These are phyloP conservation scores for Elachura formosa DNA, from an alignment of 2,113 vertebrate species.

Conservation along the genomic window DNA sequence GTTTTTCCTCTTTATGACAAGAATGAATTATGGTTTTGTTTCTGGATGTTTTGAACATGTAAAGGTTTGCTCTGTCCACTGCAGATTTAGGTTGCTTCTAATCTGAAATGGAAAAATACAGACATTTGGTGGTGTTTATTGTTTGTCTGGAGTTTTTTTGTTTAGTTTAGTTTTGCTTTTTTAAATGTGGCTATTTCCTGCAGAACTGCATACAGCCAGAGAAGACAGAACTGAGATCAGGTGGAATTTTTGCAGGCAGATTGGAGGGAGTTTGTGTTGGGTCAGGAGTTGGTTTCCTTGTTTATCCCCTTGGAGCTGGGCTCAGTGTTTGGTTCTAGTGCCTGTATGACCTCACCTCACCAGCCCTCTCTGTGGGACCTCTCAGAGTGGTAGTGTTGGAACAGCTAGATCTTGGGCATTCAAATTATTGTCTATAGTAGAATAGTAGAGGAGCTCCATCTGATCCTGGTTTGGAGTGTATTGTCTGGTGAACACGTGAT, in stretches of 20 bases:
- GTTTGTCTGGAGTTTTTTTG: not conserved
- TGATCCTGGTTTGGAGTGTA: not conserved
- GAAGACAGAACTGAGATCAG: not conserved
- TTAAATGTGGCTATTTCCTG: not conserved
- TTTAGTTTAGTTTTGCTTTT: not conserved
- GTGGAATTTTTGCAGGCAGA: not conserved
- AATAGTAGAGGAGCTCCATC: not conserved
- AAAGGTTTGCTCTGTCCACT: not conserved
- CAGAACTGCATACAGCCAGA: not conserved
- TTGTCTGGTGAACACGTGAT: not conserved
- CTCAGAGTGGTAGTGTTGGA: not conserved
- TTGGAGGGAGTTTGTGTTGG: not conserved
- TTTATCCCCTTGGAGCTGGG: not conserved
- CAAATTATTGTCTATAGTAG: not conserved
- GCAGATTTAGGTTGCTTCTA: not conserved
- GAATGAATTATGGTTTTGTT: not conserved
- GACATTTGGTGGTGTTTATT: accelerated
- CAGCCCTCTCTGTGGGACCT: not conserved
- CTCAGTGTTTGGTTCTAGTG: not conserved
- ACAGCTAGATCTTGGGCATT: not conserved
- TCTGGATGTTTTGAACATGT: not conserved
- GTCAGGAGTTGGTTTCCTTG: not conserved
- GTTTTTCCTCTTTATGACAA: not conserved
- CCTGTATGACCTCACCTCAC: not conserved
- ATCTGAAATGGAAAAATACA: not conserved